Evolutionary conservation across 2,888 invertebrate species (phyloP), one percentile per base, ranked within the genome.

Genomic region (Corythucha ciliata): DNA sequence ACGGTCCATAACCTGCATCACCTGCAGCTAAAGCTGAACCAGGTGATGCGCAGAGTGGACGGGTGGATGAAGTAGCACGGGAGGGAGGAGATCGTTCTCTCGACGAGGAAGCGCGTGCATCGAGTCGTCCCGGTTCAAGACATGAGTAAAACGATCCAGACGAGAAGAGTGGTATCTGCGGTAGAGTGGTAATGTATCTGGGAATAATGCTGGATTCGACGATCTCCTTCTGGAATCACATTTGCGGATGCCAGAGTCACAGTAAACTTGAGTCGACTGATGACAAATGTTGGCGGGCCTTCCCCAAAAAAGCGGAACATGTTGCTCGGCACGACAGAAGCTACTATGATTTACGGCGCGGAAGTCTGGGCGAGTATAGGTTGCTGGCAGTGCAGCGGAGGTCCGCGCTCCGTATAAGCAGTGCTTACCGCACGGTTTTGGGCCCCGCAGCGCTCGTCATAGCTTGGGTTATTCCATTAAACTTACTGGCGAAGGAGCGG

Each of bases 261-360:
- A 36, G 59, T 14, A 60, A 42, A 20, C 16, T 18, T 42, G 27
- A 24, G 26, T 16, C 16, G 42, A 16, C 42, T 42, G n/a, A 42
- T 63, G 58, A 55, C 59, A 26, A 61, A 62, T 55, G 48, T 55
- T 16, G 52, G 52, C 7, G 60, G 60, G 3, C 58, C 58, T 10
- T 20, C 25, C n/a, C 26, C 25, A 10, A 49, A 29, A 18, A 53
- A 49, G 26, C 29, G 58, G 32, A 26, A 39, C 16, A 48, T 59
- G 1, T 27, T 61, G 3, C 22, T 48, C 7, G 29, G 42, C 7
- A 42, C 42, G 24, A 14, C 27, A 21, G 42, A 42, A 42, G 42
- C 42, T 6, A 27, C 16, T 7, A 8, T 42, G 27, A 26, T 42
- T 6, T 42, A 25, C 14, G 42, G 27, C 18, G 26, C 42, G 2